These are phyloP conservation scores for Pseudococcus jackbeardsleyi DNA, from an alignment of 2,888 invertebrate species.

Conservation along the genomic window DNA sequence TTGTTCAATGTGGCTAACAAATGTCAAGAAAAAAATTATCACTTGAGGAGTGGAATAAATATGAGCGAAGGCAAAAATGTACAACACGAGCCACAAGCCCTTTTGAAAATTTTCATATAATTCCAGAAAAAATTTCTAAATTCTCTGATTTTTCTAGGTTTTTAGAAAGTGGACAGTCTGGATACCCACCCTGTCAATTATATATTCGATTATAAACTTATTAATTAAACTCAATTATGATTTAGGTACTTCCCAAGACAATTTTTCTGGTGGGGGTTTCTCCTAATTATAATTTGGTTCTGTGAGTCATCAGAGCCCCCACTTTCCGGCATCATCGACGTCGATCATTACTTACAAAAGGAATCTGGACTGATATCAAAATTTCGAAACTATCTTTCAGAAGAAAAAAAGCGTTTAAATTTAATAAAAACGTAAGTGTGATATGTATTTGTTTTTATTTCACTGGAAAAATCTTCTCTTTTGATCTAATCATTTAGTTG, in stretches of 20 bases:
- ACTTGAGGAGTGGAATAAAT: no score
- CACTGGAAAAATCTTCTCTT: neutral
- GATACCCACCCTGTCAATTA: no score
- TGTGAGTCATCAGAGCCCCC: neutral
- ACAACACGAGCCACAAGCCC: no score
- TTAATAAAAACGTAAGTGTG: neutral
- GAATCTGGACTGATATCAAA: constrained; percentile 13
- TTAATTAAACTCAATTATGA: neutral
- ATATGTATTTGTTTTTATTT: neutral
- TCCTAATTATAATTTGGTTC: neutral
- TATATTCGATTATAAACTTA: neutral
- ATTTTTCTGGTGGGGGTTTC: neutral
- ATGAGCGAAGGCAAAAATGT: no score
- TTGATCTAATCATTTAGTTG: neutral
- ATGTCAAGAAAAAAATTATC: no score
- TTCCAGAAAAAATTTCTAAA: no score
- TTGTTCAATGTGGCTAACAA: no score
- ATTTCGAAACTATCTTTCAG: neutral
- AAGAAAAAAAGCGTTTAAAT: neutral
- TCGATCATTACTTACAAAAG: neutral
- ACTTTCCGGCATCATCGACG: neutral
- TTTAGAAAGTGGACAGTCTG: no score
- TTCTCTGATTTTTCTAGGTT: no score
- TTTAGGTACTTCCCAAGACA: neutral
- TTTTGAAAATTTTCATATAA: no score